Percentiles rank a stretch among this genome's conserved stretches.
phyloP scores from a whole-genome alignment of 1,140 invertebrate genomes.

The Colletes latitarsis region DNA sequence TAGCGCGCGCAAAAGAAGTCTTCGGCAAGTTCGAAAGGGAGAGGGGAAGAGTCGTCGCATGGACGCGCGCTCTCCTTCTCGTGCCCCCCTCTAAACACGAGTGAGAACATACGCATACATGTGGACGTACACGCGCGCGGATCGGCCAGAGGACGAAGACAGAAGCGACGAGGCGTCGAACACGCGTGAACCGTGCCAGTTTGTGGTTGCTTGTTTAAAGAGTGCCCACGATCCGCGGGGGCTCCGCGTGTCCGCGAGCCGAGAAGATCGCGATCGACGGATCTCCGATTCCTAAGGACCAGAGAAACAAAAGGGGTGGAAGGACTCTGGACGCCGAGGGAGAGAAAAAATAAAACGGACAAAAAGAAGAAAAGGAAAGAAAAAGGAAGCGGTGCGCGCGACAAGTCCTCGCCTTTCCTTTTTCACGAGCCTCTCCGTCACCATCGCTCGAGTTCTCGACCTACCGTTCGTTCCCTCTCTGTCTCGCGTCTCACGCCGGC shows the following conservation, averaged over 20 bases:
- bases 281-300: background rate
- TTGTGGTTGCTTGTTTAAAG: constrained; percentile 74
- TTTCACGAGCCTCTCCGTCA: constrained; percentile 58
- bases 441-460: constrained; percentile 58
- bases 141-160: constrained; percentile 53
- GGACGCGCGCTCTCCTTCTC: constrained; percentile 25
- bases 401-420: constrained; percentile 56
- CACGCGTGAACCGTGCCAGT: constrained; percentile 67
- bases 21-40: constrained; percentile 19
- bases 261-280: constrained; percentile 16
- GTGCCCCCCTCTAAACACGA: constrained; percentile 24
- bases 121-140: constrained; percentile 50
- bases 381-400: constrained; percentile 42
- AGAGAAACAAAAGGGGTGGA: constrained; percentile 30
- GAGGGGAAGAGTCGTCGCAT: constrained; percentile 40
- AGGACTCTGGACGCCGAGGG: constrained; percentile 49
- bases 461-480: constrained; percentile 54
- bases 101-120: constrained; percentile 53
- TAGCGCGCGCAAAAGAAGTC: constrained; percentile 24
- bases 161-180: constrained; percentile 40
- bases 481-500: constrained; percentile 28
- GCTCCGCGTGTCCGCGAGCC: constrained; percentile 50
- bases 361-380: background rate
- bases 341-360: constrained; percentile 54
- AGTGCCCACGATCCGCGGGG: constrained; percentile 44